Base-by-base conservation (phyloP, 2,797 vertebrate genomes). In the Prionace glauca region DNA sequence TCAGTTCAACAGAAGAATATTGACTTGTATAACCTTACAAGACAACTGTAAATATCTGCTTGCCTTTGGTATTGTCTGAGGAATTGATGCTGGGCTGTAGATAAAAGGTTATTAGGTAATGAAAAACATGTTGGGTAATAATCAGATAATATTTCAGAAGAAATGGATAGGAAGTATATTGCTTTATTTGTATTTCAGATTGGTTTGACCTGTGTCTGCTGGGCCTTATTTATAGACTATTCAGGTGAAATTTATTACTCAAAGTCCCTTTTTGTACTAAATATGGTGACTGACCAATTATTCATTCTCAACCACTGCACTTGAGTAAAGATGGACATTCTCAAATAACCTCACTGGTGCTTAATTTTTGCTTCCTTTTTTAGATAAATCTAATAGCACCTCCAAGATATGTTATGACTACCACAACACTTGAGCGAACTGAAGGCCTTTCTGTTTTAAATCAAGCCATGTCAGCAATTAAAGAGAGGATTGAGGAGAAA, bases 301-400 rank as follows among this genome's bases (percentile, higher is more conserved):
- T 26, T 91, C 29, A 62, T n/a, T 91, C 32, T 65, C 32, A 0
- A 26, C n/a, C 65, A 32, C 50, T 62, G n/a, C 32, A 91, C 32
- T 91, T 91, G 88, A 29, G 62, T 91, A 18, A 62, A 62, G 26
- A 91, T 29, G 7, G 45, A 12, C 56, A 65, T 65, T 91, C 56
- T 29, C 62, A 8, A 62, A n/a, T 91, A 91, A 91, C n/a, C 22
- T 56, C 36, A 50, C 90, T 32, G 20, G 94, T 67, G 18, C 29
- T 60, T 50, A 50, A 32, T 12, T 67, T 29, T 81, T 95, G 0
- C 1, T n/a, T 81, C 18, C 36, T 96, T 65, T 24, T 93, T 26
- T 96, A 99, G 99, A 99, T 99, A 96, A 99, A 99, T 96, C 98
- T 99, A 96, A 99, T 99, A 96, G 99, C 99, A 32, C 99, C 99